phyloP scores from a whole-genome alignment of 2,797 vertebrate genomes.

The Pipistrellus kuhlii region DNA sequence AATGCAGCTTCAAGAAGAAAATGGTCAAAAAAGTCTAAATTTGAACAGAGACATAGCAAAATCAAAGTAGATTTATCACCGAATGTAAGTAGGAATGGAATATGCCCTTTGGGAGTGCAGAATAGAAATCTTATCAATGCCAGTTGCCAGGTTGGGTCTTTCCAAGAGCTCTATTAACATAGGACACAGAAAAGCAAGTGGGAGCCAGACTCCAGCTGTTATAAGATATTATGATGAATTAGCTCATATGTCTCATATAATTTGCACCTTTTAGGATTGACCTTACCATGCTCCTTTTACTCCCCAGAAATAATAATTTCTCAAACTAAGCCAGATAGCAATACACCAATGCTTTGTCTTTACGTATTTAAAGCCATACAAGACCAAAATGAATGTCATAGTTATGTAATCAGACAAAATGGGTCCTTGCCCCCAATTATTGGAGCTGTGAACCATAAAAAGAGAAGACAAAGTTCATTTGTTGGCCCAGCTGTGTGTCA shows the following conservation, averaged over 20 bases:
- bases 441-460: background rate
- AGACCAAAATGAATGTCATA: background rate
- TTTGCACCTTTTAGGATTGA: background rate
- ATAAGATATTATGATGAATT: background rate
- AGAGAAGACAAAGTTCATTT: background rate
- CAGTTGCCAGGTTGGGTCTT: background rate
- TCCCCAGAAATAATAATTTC: background rate
- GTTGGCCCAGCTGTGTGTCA: background rate
- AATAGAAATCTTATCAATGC: background rate
- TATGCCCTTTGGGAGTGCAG: background rate
- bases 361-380: slow-evolving; percentile 43
- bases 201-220: background rate
- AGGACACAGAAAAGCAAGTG: background rate
- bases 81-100: background rate
- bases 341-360: background rate
- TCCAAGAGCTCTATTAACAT: background rate
- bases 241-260: background rate
- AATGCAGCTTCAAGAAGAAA: slow-evolving; percentile 38
- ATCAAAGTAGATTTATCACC: slow-evolving; percentile 40
- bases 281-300: background rate
- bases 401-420: background rate
- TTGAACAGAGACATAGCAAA: slow-evolving; percentile 53
- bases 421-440: background rate
- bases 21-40: background rate
- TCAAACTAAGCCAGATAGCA: background rate